Conservation (phyloP, 2,113 vertebrate genomes). For the Agelaius phoeniceus region DNA sequence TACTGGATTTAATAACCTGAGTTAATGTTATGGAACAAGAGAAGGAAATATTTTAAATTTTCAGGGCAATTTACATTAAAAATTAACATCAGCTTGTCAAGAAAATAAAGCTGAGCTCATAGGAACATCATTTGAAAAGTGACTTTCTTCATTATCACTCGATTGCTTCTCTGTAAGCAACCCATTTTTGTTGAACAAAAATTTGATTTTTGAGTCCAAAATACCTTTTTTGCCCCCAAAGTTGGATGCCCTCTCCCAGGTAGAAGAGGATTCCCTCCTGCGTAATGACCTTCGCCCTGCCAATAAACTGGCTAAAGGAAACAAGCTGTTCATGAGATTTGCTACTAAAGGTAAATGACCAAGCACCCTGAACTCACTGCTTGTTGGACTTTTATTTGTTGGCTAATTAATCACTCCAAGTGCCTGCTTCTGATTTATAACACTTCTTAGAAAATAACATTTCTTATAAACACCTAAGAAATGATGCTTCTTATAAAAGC, state of each 20-base stretch:
- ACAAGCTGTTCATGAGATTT: conserved; percentile 91
- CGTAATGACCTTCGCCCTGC: conserved; percentile 89
- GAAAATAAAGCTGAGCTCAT: neutral
- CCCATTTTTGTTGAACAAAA: neutral
- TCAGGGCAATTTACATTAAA: neutral
- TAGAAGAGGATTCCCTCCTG: conserved; percentile 89
- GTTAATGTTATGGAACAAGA: neutral
- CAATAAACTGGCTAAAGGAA: conserved; percentile 90
- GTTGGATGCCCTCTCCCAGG: conserved; percentile 84
- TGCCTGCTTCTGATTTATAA: neutral
- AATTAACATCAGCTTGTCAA: neutral
- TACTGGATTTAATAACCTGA: neutral
- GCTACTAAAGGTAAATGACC: conserved; percentile 87
- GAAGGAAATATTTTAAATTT: neutral
- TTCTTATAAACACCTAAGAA: neutral
- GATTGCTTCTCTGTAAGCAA: neutral
- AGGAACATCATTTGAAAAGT: neutral
- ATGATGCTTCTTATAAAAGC: neutral
- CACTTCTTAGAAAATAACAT: neutral
- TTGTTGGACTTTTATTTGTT: neutral
- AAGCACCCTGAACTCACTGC: neutral
- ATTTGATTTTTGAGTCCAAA: conserved; percentile 48
- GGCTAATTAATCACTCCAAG: neutral
- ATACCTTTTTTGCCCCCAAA: conserved; percentile 64
- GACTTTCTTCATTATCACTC: neutral